phyloP scores from a whole-genome alignment of 2,888 invertebrate genomes.

The Oscheius sp. region DNA sequence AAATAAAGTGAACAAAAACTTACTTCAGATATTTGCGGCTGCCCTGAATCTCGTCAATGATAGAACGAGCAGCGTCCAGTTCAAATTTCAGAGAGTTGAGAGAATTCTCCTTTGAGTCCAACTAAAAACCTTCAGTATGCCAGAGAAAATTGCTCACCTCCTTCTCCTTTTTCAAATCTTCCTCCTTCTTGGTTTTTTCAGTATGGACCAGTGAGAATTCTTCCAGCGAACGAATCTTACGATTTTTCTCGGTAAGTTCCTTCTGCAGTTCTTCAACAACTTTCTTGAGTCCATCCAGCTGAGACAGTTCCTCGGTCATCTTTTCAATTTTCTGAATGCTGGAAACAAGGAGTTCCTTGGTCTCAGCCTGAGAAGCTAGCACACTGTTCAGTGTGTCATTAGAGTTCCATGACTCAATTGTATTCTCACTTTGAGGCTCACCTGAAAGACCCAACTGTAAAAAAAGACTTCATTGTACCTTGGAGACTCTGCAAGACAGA shows the following conservation, averaged over 20 bases:
- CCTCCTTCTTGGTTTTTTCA: background rate
- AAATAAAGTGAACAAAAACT: background rate
- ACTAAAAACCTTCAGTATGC: background rate
- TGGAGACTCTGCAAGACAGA: too few species aligned
- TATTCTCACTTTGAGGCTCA: background rate
- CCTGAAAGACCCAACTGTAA: background rate
- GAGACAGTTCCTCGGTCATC: conserved; percentile 3
- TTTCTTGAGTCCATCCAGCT: background rate
- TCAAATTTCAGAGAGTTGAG: background rate
- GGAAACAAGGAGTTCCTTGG: conserved; percentile 12
- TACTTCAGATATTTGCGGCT: conserved; percentile 9
- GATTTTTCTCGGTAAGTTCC: background rate
- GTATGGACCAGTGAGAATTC: background rate
- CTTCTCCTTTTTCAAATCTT: background rate
- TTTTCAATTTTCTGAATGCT: conserved; percentile 15
- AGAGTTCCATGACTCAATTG: conserved; percentile 13
- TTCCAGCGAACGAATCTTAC: background rate
- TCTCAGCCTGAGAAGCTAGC: conserved; percentile 4
- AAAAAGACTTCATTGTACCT: background rate
- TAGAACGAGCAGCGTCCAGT: background rate
- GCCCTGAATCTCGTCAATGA: background rate
- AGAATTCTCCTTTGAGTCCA: conserved; percentile 9
- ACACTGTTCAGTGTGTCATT: conserved; percentile 1
- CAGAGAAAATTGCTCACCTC: background rate
- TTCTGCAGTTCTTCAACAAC: background rate